phyloP scores from a whole-genome alignment of 2,113 vertebrate species.

The Phyllopteryx taeniolatus region DNA sequence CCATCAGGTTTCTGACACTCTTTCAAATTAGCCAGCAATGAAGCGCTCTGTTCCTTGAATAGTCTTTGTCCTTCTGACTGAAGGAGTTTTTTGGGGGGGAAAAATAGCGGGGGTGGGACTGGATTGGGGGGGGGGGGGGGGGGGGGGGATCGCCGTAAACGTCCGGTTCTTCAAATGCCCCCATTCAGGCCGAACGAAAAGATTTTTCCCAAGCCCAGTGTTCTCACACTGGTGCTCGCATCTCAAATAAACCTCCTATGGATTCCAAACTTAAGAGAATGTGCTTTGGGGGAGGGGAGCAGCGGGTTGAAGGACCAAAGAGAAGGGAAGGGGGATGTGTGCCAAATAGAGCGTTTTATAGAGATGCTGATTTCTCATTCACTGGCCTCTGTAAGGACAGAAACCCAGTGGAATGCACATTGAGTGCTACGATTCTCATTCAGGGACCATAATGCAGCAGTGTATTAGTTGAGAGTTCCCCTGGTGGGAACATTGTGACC shows the following conservation, averaged over 20 bases:
- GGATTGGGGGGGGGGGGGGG: too few relatives aligned
- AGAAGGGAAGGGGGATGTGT: conserved; percentile 16
- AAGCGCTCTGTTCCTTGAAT: conserved; percentile 49
- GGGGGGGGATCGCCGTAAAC: conserved; percentile 19
- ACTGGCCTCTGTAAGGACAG: conserved; percentile 57
- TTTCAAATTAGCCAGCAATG: conserved; percentile 50
- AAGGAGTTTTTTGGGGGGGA: conserved; percentile 33
- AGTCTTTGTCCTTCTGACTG: conserved; percentile 57
- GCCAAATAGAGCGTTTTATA: conserved; percentile 68
- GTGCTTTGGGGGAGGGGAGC: conserved; percentile 36
- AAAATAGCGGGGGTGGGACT: too few relatives aligned
- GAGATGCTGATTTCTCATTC: conserved; percentile 80
- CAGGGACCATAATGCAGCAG: conserved; percentile 77
- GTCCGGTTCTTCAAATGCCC: conserved; percentile 63
- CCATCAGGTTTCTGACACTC: conserved; percentile 33
- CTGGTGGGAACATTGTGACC: conserved; percentile 86
- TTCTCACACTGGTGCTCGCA: conserved; percentile 70
- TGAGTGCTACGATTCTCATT: conserved; percentile 70
- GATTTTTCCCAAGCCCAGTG: conserved; percentile 58
- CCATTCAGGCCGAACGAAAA: conserved; percentile 63
- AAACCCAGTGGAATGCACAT: conserved; percentile 67
- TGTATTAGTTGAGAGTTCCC: conserved; percentile 78
- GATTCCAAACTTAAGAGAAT: conserved; percentile 68
- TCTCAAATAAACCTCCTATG: conserved; percentile 72
- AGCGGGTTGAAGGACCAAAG: conserved; percentile 21